Conservation (phyloP, 2,113 vertebrate species). For the Azemiops feae region DNA sequence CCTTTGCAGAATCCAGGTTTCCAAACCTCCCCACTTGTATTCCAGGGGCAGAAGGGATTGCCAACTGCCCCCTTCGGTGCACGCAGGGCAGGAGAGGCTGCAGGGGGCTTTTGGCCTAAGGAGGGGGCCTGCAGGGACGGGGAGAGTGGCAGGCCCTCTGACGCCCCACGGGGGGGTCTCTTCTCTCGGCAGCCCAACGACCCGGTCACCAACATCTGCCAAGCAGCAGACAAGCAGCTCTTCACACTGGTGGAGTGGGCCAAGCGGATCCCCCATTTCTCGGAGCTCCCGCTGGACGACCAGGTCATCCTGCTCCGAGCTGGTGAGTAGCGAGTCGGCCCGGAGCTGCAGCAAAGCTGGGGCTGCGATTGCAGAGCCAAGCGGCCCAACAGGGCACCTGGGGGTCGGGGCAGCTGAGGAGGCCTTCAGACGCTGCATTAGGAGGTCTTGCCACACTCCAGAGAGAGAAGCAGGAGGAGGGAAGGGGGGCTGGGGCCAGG, state of each 20-base stretch:
- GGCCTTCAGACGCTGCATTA: not conserved
- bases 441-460: not conserved
- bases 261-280: conserved; percentile 96
- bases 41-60: not conserved
- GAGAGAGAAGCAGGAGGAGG: not conserved
- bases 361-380: accelerated
- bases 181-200: conserved; percentile 83
- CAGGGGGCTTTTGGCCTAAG: not conserved
- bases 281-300: conserved; percentile 93
- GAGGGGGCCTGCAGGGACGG: not conserved
- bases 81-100: not conserved
- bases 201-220: conserved; percentile 97
- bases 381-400: not conserved
- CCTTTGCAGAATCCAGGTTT: not conserved
- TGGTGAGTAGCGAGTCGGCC: conserved; percentile 69
- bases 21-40: not conserved
- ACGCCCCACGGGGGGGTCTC: not conserved
- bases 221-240: conserved; percentile 97
- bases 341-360: accelerated
- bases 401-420: not conserved
- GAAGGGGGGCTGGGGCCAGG: not conserved
- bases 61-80: not conserved
- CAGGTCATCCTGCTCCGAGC: conserved; percentile 96
- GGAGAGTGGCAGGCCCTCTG: not conserved
- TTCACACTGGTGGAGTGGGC: conserved; percentile 99